A percentile compares a stretch with the other conserved stretches of the same genome.
These are phyloP conservation scores for Perodicticus potto DNA, from an alignment of 2,797 vertebrate genomes.

Conservation along the genomic window DNA sequence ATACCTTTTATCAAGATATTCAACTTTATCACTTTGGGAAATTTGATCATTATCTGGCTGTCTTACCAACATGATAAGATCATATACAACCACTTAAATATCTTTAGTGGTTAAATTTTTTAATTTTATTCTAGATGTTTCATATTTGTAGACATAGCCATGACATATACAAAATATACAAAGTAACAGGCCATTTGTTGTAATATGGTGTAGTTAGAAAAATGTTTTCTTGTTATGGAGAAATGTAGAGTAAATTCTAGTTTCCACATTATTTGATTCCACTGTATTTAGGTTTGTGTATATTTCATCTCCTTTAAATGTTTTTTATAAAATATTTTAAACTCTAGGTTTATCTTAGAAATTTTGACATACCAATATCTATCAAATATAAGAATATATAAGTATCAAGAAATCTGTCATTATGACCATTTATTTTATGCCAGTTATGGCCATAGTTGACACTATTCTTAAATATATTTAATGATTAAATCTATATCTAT, in stretches of 20 bases:
- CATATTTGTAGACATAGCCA: slow-evolving; percentile 4
- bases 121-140: slow-evolving; percentile 58
- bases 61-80: slow-evolving; percentile 42
- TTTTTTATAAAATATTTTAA: slow-evolving; percentile 68
- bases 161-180: slow-evolving; percentile 61
- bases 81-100: slow-evolving; percentile 47
- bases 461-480: slow-evolving; percentile 58
- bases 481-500: slow-evolving; percentile 50
- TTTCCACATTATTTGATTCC: slow-evolving; percentile 65
- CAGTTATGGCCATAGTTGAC: slow-evolving; percentile 37
- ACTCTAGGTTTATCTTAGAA: slow-evolving; percentile 52
- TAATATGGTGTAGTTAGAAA: slow-evolving; percentile 39
- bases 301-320: slow-evolving; percentile 46
- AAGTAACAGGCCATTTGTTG: slow-evolving; percentile 30
- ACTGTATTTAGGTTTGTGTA: slow-evolving; percentile 40
- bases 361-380: slow-evolving; percentile 19
- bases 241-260: slow-evolving; percentile 14
- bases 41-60: slow-evolving; percentile 23
- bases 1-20: background rate
- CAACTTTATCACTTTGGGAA: slow-evolving; percentile 11
- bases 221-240: slow-evolving; percentile 15
- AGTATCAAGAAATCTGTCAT: slow-evolving; percentile 65
- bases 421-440: slow-evolving; percentile 63
- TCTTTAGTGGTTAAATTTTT: slow-evolving; percentile 54
- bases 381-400: slow-evolving; percentile 62